Evolutionary conservation across 2,113 vertebrate species (phyloP).

Genomic region (Ascaphus truei): DNA sequence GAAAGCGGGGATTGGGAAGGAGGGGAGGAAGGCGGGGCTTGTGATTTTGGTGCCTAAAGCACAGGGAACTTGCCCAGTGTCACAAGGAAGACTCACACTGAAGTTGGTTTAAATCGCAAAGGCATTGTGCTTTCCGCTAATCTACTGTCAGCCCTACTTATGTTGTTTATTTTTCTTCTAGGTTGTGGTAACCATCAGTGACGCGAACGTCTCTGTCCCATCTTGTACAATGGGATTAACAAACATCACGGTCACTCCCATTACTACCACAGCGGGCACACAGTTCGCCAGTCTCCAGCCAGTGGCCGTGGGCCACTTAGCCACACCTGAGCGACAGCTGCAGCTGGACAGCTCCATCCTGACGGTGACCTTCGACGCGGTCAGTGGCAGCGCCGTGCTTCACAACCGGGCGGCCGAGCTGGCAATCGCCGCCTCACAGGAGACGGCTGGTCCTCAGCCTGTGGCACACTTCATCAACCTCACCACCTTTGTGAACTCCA

Average conservation of each 20-base stretch:
- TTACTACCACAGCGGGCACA: slow-evolving; percentile 72
- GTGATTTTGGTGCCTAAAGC: no score
- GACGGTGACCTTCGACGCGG: slow-evolving; percentile 90
- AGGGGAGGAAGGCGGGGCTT: no score
- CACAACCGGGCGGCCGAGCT: slow-evolving; percentile 84
- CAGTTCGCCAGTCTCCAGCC: slow-evolving; percentile 94
- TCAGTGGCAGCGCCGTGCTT: slow-evolving; percentile 85
- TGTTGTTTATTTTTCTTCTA: slow-evolving; percentile 45
- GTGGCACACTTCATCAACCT: slow-evolving; percentile 96
- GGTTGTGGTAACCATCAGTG: slow-evolving; percentile 90
- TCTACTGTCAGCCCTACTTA: background rate
- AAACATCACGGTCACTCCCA: slow-evolving; percentile 90
- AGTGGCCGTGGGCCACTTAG: slow-evolving; percentile 81
- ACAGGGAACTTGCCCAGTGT: no score
- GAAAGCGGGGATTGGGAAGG: no score
- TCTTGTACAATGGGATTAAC: slow-evolving; percentile 81
- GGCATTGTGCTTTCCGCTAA: background rate
- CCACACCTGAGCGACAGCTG: slow-evolving; percentile 76
- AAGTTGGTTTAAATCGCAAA: no score
- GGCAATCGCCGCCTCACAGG: slow-evolving; percentile 51
- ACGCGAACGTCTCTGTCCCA: slow-evolving; percentile 69
- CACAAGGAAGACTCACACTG: no score
- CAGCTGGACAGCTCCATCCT: slow-evolving; percentile 94
- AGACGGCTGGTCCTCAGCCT: slow-evolving; percentile 62
- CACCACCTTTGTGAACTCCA: slow-evolving; percentile 91